These are phyloP conservation scores for Camptogramma bilineatum DNA, from an alignment of 2,888 invertebrate species.

Conservation along the genomic window DNA sequence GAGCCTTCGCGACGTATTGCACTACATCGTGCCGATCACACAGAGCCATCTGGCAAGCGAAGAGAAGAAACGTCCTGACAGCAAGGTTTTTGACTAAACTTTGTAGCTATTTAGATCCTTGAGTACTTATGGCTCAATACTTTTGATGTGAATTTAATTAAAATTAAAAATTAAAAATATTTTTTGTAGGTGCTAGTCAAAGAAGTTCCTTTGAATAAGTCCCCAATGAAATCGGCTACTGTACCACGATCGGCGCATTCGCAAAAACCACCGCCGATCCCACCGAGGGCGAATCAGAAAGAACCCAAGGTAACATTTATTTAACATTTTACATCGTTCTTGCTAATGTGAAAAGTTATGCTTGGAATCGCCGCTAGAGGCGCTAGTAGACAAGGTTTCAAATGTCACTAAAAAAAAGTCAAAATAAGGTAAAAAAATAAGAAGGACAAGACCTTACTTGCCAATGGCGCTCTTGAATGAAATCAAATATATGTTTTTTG, in stretches of 20 bases:
- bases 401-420: no score
- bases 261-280: slow-evolving; percentile 75
- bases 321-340: no score
- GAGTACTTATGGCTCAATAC: background rate
- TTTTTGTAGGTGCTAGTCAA: slow-evolving; percentile 53
- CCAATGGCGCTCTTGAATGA: no score
- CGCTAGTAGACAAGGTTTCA: no score
- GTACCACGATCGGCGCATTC: slow-evolving; percentile 69
- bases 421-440: no score
- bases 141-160: no score
- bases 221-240: slow-evolving; percentile 66
- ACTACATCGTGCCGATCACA: slow-evolving; percentile 74
- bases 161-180: slow-evolving; percentile 1
- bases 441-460: no score
- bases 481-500: no score
- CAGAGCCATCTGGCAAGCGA: slow-evolving; percentile 55
- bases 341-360: no score
- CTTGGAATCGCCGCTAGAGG: no score
- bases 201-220: slow-evolving; percentile 49
- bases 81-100: slow-evolving; percentile 52
- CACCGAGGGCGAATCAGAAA: slow-evolving; percentile 67
- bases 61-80: slow-evolving; percentile 61
- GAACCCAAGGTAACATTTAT: slow-evolving; percentile 59
- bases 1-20: slow-evolving; percentile 72
- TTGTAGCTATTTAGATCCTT: background rate